These are phyloP conservation scores for Shinisaurus crocodilurus DNA, from an alignment of 2,113 vertebrate species.

Conservation along the genomic window DNA sequence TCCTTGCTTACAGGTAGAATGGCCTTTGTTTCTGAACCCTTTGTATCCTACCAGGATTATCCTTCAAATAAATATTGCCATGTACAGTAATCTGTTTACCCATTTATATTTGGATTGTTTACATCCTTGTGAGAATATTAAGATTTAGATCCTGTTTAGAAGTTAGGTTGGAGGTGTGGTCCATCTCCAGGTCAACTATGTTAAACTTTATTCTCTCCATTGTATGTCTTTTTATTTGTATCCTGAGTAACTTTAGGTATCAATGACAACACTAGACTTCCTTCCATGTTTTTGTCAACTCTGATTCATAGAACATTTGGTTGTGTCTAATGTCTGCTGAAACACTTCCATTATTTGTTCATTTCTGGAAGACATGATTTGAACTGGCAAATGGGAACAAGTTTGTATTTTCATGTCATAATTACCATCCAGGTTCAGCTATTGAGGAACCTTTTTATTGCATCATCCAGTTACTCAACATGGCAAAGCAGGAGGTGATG, in stretches of 20 bases:
- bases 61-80: not conserved
- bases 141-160: constrained; percentile 14
- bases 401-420: not conserved
- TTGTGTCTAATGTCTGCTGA: constrained; percentile 34
- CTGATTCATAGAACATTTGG: constrained; percentile 25
- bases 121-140: constrained; percentile 16
- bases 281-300: constrained; percentile 33
- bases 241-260: constrained; percentile 14
- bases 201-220: not conserved
- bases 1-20: not conserved
- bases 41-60: constrained; percentile 18
- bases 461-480: not conserved
- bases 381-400: not conserved
- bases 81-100: rapidly evolving
- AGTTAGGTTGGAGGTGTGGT: not conserved
- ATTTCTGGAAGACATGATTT: not conserved
- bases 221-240: not conserved
- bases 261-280: not conserved
- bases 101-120: not conserved
- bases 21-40: not conserved
- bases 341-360: not conserved
- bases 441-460: not conserved
- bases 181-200: not conserved
- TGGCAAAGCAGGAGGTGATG: not conserved
- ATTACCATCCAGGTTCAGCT: not conserved